phyloP scores from a whole-genome alignment of 2,888 invertebrate species.

The Buathra laborator region DNA sequence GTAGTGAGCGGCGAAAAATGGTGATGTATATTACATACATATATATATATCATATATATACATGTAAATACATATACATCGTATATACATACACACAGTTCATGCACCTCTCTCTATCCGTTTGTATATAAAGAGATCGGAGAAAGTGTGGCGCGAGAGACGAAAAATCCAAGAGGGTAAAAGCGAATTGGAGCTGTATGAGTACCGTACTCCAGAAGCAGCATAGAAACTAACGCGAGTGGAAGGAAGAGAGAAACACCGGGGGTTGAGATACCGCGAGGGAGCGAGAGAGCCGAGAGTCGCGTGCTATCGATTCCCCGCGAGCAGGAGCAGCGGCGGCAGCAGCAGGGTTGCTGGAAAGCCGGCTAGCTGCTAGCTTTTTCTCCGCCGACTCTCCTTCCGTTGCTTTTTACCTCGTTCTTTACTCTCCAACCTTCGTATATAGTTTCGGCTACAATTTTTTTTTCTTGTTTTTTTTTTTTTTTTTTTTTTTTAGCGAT shows the following conservation, averaged over 20 bases:
- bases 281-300: slow-evolving; percentile 68
- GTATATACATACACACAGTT: slow-evolving; percentile 14
- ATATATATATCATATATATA: slow-evolving; percentile 42
- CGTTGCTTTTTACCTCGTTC: slow-evolving; percentile 17
- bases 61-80: slow-evolving; percentile 20
- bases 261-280: slow-evolving; percentile 25
- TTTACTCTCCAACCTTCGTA: slow-evolving; percentile 6
- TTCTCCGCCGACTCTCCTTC: slow-evolving; percentile 69
- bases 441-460: slow-evolving; percentile 23
- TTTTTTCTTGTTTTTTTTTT: slow-evolving; percentile 3
- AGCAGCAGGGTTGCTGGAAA: slow-evolving; percentile 74
- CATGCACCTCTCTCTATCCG: slow-evolving; percentile 14
- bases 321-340: slow-evolving; percentile 72
- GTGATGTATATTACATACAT: slow-evolving; percentile 12
- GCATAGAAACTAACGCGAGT: slow-evolving; percentile 44
- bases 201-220: slow-evolving; percentile 8
- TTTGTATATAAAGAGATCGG: slow-evolving; percentile 49
- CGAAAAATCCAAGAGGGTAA: slow-evolving; percentile 50
- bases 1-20: slow-evolving; percentile 37
- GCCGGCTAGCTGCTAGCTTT: slow-evolving; percentile 75
- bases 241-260: slow-evolving; percentile 55
- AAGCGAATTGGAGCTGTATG: slow-evolving; percentile 48
- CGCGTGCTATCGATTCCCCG: slow-evolving; percentile 82
- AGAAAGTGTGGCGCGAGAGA: slow-evolving; percentile 30
- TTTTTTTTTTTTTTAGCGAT: neutral